These are phyloP conservation scores for Tor tambroides DNA, from an alignment of 2,113 vertebrate genomes.

Conservation along the genomic window DNA sequence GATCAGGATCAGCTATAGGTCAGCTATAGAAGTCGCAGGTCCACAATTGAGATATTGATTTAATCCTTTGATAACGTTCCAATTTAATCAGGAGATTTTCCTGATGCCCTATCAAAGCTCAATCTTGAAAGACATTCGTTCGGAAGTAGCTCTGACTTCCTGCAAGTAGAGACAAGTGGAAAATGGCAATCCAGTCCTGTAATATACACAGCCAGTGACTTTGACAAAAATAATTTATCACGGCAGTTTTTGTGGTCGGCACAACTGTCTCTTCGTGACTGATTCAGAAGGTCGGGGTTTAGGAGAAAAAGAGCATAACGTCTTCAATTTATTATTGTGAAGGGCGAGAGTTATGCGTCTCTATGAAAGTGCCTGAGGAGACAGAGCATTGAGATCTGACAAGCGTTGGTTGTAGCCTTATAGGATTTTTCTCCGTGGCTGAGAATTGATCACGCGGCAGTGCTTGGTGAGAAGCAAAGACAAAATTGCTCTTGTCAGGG, in stretches of 20 bases:
- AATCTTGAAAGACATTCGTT: background rate
- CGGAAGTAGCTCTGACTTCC: background rate
- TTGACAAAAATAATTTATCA: constrained; percentile 56
- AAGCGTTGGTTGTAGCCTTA: constrained; percentile 55
- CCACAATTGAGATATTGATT: background rate
- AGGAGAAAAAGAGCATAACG: constrained; percentile 23
- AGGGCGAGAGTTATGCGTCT: constrained; percentile 49
- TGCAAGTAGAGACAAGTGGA: background rate
- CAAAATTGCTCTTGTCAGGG: constrained; percentile 64
- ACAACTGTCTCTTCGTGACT: constrained; percentile 51
- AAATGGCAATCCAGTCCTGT: background rate
- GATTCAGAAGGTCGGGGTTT: constrained; percentile 16
- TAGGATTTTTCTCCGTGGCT: constrained; percentile 50
- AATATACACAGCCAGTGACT: constrained; percentile 34
- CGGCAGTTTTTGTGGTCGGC: constrained; percentile 37
- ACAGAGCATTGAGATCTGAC: constrained; percentile 23
- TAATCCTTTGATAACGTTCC: background rate
- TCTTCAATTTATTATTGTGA: constrained; percentile 56
- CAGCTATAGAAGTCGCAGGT: background rate
- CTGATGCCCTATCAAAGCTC: background rate
- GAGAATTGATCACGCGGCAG: constrained; percentile 63
- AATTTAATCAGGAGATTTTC: background rate
- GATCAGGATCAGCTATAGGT: background rate
- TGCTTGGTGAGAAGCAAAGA: constrained; percentile 53
- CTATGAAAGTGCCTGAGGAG: constrained; percentile 34